Percentiles rank a stretch among this genome's conserved stretches.
Conservation (phyloP, 2,113 vertebrate species). For the Rhombomys opimus region DNA sequence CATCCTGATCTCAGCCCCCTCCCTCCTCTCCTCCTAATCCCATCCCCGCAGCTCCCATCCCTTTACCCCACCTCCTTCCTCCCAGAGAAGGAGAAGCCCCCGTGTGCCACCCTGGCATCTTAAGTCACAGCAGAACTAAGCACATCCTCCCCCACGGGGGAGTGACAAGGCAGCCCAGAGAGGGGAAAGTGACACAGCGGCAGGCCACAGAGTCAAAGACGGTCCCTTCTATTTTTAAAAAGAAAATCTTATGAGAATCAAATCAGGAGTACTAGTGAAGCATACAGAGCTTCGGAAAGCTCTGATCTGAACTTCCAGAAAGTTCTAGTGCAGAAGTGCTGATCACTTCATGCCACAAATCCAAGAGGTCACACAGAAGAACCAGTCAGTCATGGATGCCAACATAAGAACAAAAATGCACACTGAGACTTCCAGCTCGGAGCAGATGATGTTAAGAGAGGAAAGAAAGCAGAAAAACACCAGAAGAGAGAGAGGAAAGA, state of each 20-base stretch:
- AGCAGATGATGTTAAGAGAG: neutral
- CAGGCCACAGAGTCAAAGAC: no score
- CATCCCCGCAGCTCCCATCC: no score
- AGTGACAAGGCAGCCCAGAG: no score
- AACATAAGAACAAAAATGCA: neutral
- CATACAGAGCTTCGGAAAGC: neutral
- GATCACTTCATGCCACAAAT: neutral
- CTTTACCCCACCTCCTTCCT: no score
- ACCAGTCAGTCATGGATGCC: neutral
- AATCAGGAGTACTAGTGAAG: slow-evolving; percentile 91
- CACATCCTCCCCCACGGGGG: no score
- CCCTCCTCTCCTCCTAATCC: no score
- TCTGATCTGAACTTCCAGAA: neutral
- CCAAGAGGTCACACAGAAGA: neutral
- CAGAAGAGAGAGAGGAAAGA: neutral
- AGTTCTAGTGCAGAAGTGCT: neutral
- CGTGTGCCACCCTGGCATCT: no score
- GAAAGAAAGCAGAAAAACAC: neutral
- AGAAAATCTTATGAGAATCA: slow-evolving; percentile 75
- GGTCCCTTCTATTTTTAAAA: no score
- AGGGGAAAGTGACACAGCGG: no score
- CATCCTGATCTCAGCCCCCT: no score
- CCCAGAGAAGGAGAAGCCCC: no score
- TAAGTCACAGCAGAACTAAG: no score
- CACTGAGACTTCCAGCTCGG: neutral